Conservation (phyloP, 2,113 vertebrate genomes). For the Hydropotes inermis region DNA sequence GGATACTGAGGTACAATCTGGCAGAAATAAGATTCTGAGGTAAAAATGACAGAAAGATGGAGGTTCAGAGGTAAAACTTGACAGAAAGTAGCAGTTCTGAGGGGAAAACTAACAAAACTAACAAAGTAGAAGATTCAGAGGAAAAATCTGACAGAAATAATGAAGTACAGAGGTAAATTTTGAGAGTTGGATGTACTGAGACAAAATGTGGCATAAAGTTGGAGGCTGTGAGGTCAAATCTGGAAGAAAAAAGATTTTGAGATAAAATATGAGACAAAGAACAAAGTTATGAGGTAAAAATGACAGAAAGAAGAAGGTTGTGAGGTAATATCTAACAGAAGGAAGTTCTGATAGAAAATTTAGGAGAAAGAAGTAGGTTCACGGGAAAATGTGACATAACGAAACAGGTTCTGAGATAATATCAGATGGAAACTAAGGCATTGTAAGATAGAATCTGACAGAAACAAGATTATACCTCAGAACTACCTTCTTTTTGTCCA, state of each 20-base stretch:
- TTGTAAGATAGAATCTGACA: background rate
- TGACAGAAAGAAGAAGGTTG: background rate
- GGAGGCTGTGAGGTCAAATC: background rate
- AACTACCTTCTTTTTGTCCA: background rate
- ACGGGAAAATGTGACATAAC: background rate
- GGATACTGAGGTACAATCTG: background rate
- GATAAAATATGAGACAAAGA: background rate
- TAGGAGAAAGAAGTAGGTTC: background rate
- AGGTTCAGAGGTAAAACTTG: background rate
- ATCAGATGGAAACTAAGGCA: background rate
- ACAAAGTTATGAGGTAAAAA: background rate
- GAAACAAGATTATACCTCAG: background rate
- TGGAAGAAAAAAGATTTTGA: background rate
- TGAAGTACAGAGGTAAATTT: background rate
- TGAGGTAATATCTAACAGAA: background rate
- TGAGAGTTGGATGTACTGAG: background rate
- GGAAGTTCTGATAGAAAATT: background rate
- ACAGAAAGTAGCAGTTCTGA: background rate
- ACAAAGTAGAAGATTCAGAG: background rate
- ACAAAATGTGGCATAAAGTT: background rate
- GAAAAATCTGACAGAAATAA: background rate
- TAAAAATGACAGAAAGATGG: background rate
- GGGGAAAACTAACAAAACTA: background rate
- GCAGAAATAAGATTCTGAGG: background rate
- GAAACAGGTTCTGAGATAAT: background rate